Base-by-base conservation (phyloP, 1,140 invertebrate species). In the Penaeus vannamei region DNA sequence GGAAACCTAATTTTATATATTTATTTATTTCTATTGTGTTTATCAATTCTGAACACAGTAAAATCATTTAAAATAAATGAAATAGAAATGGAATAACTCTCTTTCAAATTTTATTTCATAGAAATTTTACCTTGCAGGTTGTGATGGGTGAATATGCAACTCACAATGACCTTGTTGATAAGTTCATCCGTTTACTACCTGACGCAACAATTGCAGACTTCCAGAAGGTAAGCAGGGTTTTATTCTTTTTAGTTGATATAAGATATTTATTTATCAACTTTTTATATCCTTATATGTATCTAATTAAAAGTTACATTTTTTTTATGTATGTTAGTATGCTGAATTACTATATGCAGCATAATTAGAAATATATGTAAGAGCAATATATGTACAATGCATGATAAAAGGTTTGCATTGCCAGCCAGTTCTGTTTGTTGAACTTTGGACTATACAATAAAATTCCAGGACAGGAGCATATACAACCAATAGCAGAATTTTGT, bases 121-220 rank as follows among this genome's bases (percentile, higher is more conserved):
- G 19, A 26, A 82, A 85, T 29, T 23, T 64, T 3, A n/a, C 29
- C 76, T 72, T 85, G 1, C 87, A 91, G 90, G 90, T 95, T 85
- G 97, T 99, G 0, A 99, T 99, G 98, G 96, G 98, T 2, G 97
- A 98, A 0, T 95, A 97, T 60, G 96, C 98, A 92, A 95, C 95
- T 90, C 93, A 94, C 0, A 94, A 94, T 64, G 93, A 94, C 14
- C 99, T 99, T 93, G 96, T 98, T 0, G 96, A 97, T 60, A 98
- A 99, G 92, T 99, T 97, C 92, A 94, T 96, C 26, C 96, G 98
- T 92, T 93, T 99, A 12, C 93, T 99, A 59, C 97, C 97, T 0
- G 98, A 99, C 92, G 96, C 97, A 46, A 97, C 98, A 90, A 93
- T 96, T 20, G 94, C 95, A 14, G 99, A 99, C 93, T 98, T 99